Conservation (phyloP, 2,888 invertebrate species). For the Diarsia dahlii region DNA sequence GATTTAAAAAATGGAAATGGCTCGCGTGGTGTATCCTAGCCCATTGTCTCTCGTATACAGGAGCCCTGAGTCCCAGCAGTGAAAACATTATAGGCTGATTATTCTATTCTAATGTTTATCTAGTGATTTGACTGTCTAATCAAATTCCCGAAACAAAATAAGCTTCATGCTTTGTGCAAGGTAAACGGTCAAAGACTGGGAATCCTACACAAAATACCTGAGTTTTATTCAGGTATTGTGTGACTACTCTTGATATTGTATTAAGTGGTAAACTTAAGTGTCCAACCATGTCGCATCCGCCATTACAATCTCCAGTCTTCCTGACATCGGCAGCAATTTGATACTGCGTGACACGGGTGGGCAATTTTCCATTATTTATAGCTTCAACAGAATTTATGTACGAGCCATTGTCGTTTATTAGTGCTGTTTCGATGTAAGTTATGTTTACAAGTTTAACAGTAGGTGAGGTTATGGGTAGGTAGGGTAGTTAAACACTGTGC, state of each 20-base stretch:
- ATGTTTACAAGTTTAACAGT: constrained; percentile 56
- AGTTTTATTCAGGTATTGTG: too few species aligned
- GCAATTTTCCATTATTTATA: constrained; percentile 87
- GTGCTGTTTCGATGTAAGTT: constrained; percentile 67
- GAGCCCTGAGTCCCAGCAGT: too few species aligned
- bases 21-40: too few species aligned
- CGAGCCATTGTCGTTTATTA: constrained; percentile 79
- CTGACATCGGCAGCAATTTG: constrained; percentile 77
- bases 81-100: too few species aligned
- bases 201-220: background rate
- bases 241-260: too few species aligned
- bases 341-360: constrained; percentile 85
- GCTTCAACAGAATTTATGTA: constrained; percentile 81
- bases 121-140: background rate
- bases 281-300: constrained; percentile 19
- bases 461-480: constrained; percentile 3
- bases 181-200: background rate
- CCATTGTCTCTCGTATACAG: too few species aligned
- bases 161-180: background rate
- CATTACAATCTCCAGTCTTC: constrained; percentile 43
- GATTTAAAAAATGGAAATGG: too few species aligned
- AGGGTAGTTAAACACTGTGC: constrained; percentile 10
- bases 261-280: background rate
- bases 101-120: too few species aligned
- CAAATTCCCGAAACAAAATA: background rate